A percentile compares a stretch with the other conserved stretches of the same genome.
These are phyloP conservation scores for Cryptocephalus primarius DNA, from an alignment of 2,888 invertebrate genomes.

Conservation along the genomic window DNA sequence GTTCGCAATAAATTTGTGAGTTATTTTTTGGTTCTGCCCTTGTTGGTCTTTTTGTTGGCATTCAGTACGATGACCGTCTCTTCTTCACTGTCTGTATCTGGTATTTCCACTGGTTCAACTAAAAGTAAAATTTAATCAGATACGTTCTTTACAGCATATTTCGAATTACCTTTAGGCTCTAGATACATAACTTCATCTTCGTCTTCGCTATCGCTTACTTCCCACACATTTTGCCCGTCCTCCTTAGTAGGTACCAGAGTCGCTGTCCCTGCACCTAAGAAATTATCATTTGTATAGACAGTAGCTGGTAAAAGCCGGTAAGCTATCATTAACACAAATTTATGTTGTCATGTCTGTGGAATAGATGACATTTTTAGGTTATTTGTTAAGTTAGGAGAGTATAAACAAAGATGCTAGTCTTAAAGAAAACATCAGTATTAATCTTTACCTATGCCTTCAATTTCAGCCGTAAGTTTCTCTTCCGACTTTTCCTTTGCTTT, in stretches of 20 bases:
- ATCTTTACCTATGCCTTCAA: slow-evolving; percentile 10
- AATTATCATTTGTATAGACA: too few species aligned
- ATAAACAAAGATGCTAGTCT: too few species aligned
- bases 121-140: slow-evolving; percentile 8
- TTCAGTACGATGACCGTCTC: slow-evolving; percentile 31
- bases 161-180: slow-evolving; percentile 7
- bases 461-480: slow-evolving; percentile 6
- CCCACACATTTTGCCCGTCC: slow-evolving; percentile 17
- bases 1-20: too few species aligned
- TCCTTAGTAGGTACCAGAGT: slow-evolving; percentile 31
- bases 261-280: slow-evolving; percentile 31
- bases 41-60: slow-evolving; percentile 20
- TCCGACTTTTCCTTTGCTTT: slow-evolving; percentile 9
- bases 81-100: slow-evolving; percentile 32
- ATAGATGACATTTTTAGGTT: too few species aligned
- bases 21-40: slow-evolving; percentile 16
- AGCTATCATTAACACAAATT: too few species aligned
- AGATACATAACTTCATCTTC: slow-evolving; percentile 13
- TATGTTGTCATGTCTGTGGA: too few species aligned
- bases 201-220: slow-evolving; percentile 25
- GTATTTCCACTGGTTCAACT: slow-evolving; percentile 20
- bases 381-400: too few species aligned
- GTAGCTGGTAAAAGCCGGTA: too few species aligned
- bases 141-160: too few species aligned
- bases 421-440: background rate